Evolutionary conservation across 2,113 vertebrate species (phyloP).

Genomic region (Scartelaos histophorus): DNA sequence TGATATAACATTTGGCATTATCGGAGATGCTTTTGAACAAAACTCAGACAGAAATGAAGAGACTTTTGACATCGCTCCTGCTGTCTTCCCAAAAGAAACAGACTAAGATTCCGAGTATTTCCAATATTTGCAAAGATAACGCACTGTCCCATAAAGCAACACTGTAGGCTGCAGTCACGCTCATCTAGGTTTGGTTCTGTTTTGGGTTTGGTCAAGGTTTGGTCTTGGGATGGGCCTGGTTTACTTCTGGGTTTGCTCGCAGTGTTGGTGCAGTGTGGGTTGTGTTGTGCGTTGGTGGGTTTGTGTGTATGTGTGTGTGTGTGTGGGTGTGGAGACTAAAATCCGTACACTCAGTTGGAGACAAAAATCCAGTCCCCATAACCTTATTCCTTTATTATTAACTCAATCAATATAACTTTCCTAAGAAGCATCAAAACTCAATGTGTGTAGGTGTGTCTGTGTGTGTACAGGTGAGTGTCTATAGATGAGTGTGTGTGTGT

Average conservation of each 20-base stretch:
- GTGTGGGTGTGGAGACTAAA: no score
- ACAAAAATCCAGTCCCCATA: no score
- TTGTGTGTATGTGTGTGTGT: no score
- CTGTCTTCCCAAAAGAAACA: background rate
- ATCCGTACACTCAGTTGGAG: no score
- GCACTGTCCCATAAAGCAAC: background rate
- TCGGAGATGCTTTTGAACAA: slow-evolving; percentile 50
- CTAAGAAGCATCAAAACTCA: no score
- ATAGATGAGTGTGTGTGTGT: no score
- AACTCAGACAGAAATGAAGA: slow-evolving; percentile 37
- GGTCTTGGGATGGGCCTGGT: background rate
- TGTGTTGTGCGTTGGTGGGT: no score
- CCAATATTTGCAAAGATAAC: background rate
- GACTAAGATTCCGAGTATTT: background rate
- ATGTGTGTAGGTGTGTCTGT: background rate
- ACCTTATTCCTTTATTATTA: no score
- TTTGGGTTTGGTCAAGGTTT: background rate
- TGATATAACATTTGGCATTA: slow-evolving; percentile 29
- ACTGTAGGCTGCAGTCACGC: background rate
- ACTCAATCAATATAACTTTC: no score
- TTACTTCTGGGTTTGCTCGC: background rate
- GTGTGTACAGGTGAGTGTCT: background rate
- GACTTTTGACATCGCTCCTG: background rate
- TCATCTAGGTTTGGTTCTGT: no score
- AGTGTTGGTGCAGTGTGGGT: background rate